Evolutionary conservation across 1,140 invertebrate genomes (phyloP), one percentile per base, ranked within the genome.

Genomic region (Condylostylus longicornis): DNA sequence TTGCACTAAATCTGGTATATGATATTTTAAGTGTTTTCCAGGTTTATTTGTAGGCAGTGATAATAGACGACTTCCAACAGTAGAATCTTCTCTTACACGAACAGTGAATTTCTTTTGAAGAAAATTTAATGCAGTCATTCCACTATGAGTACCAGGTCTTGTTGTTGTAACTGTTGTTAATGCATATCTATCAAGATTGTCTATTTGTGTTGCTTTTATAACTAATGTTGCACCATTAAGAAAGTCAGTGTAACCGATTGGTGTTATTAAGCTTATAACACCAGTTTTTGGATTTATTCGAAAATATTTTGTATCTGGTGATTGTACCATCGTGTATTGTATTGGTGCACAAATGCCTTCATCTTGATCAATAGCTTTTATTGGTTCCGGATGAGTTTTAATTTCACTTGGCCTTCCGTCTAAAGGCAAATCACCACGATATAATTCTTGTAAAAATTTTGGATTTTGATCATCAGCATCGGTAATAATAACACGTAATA

Each of bases 401-500:
- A 71, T 30, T 28, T 61, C 55, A 0, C 53, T 52, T 0, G 50
- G 48, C 5, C 51, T 43, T 1, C 54, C 57, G 40, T 61, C 58
- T 4, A 22, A 69, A 0, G 79, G 79, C 35, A 90, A 46, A 13
- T 70, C 60, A 0, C 79, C 72, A 17, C 69, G 73, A 54, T 91
- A 93, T 44, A 79, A 71, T 27, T 87, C 77, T 34, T 78, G 70
- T 2, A 70, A 46, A 62, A 89, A 91, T 35, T 65, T 68, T 4
- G 87, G 87, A 67, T 91, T 91, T 64, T 91, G 87, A 64, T 94
- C 87, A 52, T 94, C 88, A 0, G 86, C 84, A 60, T 94, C 88
- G 5, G 84, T 73, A 3, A 91, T 77, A 37, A 83, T 74, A 0
- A 91, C 76, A 1, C 71, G 71, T 8, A 93, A 66, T 17, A 70